Evolutionary conservation across 2,888 invertebrate species (phyloP), one percentile per base, ranked within the genome.

Genomic region (Plebejus argus): DNA sequence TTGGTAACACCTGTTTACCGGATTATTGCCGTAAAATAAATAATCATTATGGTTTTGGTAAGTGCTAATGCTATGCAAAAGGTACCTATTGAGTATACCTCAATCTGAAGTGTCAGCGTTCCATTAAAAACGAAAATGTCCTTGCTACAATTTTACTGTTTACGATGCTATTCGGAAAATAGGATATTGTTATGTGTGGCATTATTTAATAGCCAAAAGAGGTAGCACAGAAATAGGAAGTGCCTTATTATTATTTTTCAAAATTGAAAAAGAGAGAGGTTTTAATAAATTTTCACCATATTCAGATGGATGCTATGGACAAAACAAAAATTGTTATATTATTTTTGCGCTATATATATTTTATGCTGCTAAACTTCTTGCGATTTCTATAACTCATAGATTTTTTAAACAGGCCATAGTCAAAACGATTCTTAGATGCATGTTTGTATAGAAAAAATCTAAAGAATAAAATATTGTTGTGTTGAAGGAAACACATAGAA

Each of bases 91-190:
- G 35, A 76, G 33, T 23, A 66, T 76, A 6, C 23, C 45, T 10
- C 76, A 23, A 66, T 76, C 45, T 33, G 33, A 66, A 18, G 76
- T 76, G 0, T 61, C 61, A n/a, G 15, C 15, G 5, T 66, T 66
- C 23, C 66, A 66, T 45, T 66, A 76, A 45, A 76, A 76, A 66
- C 61, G 76, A 28, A 76, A 76, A 45, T 76, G 23, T 23, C 76
- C 76, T 5, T 8, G n/a, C 8, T 76, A 76, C 61, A 76, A 76
- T 15, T 76, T 76, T 12, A 76, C 61, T 23, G 66, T 76, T 20
- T 76, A 6, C 35, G 70, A 70, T 35, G 35, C 33, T 18, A 35
- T 35, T 35, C 70, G 39, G n/a, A 33, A n/a, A 33, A 70, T 18
- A 70, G 70, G 70, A n/a, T 70, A 70, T 35, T 70, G 70, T 7